These are phyloP conservation scores for Sclerodermus sp. DNA, from an alignment of 2,888 invertebrate species.

Conservation along the genomic window DNA sequence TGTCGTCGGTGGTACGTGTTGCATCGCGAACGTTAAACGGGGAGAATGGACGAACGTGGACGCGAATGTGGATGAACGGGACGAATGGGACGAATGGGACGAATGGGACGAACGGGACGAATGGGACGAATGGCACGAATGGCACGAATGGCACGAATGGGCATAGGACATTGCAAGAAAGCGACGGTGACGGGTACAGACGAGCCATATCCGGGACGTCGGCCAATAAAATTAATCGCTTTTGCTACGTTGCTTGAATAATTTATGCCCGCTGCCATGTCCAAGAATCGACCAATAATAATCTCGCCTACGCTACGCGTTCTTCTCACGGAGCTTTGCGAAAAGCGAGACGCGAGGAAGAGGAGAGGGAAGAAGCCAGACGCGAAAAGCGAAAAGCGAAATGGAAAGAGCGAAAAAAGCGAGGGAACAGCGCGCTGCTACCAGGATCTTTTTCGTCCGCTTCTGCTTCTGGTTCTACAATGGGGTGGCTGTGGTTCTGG, in stretches of 20 bases:
- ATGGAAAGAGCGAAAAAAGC: no score
- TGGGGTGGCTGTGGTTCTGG: no score
- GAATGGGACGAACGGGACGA: constrained; percentile 63
- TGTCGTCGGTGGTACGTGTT: no score
- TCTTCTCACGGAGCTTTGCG: not conserved
- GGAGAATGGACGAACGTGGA: constrained; percentile 55
- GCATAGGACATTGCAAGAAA: not conserved
- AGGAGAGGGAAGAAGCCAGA: no score
- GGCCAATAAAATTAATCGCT: constrained; percentile 52
- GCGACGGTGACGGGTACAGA: constrained; percentile 42
- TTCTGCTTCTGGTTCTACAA: no score
- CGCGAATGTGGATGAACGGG: constrained; percentile 58
- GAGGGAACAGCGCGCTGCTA: no score
- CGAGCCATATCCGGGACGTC: constrained; percentile 50
- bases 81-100: constrained; percentile 64
- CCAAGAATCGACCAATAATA: constrained; percentile 28
- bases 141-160: constrained; percentile 58
- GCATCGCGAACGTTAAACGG: constrained; percentile 4
- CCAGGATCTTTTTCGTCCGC: no score
- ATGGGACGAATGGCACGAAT: constrained; percentile 63
- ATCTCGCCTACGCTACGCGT: no score
- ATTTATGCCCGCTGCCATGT: constrained; percentile 40
- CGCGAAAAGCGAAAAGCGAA: no score
- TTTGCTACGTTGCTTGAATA: constrained; percentile 46
- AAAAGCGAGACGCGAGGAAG: no score